Evolutionary conservation across 2,113 vertebrate species (phyloP), one percentile per base, ranked within the genome.

Genomic region (Irena cyanogastra): DNA sequence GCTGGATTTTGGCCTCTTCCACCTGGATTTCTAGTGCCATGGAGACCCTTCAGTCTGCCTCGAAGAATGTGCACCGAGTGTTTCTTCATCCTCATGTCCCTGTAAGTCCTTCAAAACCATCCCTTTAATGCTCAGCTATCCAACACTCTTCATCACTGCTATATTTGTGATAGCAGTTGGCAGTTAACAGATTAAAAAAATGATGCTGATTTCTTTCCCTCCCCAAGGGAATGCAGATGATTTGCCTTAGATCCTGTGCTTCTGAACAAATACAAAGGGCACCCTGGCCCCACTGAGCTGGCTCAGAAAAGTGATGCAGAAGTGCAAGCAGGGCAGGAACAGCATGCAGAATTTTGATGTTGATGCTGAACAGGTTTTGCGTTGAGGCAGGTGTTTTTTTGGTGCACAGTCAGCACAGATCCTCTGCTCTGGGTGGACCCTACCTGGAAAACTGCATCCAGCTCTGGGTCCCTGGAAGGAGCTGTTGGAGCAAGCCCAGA

Each of bases 11-110:
- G 2, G 23, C 50, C 18, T 71, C 30, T 60, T 52, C 31, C 52
- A 54, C 3, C 20, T 33, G 24, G 12, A 5, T 80, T 80, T 90
- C 23, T 76, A 75, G n/a, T 65, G 71, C 5, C 33, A 4, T 2
- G 4, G 60, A 60, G 30, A 23, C 39, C 18, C 15, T 21, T 35
- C 1, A 5, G 17, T 8, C 44, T 47, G 35, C 69, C 21, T 70
- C 0, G 0, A 39, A 47, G 39, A 31, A 37, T 0, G 0, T 2
- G 13, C 0, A 2, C 13, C 0, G 19, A 65, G 79, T 0, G 0
- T 23, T 74, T 50, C 26, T 42, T 66, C 6, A 1, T 10, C 3
- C 0, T 52, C 41, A 3, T 3, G 0, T 45, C 33, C 17, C 5
- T 12, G 6, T 65, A 17, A 76, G 54, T 80, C 15, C 50, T 53